Percentiles rank a stretch among this genome's conserved stretches.
These are phyloP conservation scores for Otus scops DNA, from an alignment of 2,797 vertebrate genomes.

Conservation along the genomic window DNA sequence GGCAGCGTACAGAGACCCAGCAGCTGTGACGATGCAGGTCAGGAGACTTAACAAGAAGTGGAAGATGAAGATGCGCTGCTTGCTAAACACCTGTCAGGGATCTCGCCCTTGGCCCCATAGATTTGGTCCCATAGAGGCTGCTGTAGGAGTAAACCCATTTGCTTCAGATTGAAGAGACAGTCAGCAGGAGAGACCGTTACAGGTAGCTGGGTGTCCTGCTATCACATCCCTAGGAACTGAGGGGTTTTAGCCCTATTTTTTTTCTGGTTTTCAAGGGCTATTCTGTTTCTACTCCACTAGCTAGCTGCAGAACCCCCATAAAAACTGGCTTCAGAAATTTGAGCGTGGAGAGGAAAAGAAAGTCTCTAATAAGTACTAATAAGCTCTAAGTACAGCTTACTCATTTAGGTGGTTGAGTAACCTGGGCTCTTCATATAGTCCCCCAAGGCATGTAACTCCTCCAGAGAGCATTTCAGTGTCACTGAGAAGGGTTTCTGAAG, in stretches of 20 bases:
- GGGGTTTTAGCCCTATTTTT: background rate
- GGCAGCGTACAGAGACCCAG: background rate
- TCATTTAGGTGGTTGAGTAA: background rate
- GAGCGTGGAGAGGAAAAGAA: background rate
- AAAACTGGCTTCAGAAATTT: background rate
- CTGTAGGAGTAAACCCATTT: background rate
- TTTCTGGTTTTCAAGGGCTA: background rate
- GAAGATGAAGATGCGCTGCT: background rate
- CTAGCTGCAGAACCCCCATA: background rate
- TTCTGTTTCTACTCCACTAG: background rate
- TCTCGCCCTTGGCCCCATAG: background rate
- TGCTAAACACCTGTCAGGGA: background rate
- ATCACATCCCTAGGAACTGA: background rate
- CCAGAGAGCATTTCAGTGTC: background rate
- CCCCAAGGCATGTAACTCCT: background rate
- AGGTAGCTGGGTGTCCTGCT: background rate
- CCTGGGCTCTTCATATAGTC: background rate
- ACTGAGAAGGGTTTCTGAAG: background rate
- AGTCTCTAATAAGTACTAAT: background rate
- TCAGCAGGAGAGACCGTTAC: background rate
- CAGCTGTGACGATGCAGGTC: background rate
- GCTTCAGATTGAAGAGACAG: background rate
- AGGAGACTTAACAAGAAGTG: background rate
- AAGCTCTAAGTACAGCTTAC: background rate
- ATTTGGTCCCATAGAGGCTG: background rate